These are phyloP conservation scores for Alexandromys fortis DNA, from an alignment of 2,113 vertebrate species.

Conservation along the genomic window DNA sequence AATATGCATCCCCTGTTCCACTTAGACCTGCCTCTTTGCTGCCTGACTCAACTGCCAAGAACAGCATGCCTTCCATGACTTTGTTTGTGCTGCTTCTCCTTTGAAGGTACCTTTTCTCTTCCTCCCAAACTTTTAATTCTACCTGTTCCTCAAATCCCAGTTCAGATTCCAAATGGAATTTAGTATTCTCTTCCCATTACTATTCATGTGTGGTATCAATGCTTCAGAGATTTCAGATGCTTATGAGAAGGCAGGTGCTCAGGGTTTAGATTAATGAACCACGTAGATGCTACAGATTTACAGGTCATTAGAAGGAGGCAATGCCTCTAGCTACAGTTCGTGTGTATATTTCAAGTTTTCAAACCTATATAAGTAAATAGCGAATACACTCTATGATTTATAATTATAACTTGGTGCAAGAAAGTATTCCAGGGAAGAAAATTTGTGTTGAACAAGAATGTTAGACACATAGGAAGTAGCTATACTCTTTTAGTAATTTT, in stretches of 20 bases:
- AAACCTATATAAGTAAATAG: neutral
- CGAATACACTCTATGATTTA: neutral
- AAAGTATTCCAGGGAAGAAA: neutral
- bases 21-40: neutral
- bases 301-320: neutral
- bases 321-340: neutral
- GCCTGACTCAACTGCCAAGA: neutral
- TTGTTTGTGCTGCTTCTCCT: neutral
- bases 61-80: neutral
- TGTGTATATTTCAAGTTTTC: slow-evolving; percentile 14
- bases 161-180: slow-evolving; percentile 32
- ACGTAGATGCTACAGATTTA: neutral
- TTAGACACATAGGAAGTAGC: neutral
- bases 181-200: neutral
- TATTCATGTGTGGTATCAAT: neutral
- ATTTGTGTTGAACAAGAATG: neutral
- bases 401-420: slow-evolving; percentile 23
- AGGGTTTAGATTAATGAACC: neutral
- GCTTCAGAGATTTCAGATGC: neutral
- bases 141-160: neutral
- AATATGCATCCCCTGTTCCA: neutral
- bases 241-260: neutral
- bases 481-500: neutral
- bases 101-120: slow-evolving; percentile 1
- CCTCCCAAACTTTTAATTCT: neutral